A percentile compares a stretch with the other conserved stretches of the same genome.
Evolutionary conservation across 2,888 invertebrate genomes (phyloP).

Genomic region (Pristionchus fissidentatus): DNA sequence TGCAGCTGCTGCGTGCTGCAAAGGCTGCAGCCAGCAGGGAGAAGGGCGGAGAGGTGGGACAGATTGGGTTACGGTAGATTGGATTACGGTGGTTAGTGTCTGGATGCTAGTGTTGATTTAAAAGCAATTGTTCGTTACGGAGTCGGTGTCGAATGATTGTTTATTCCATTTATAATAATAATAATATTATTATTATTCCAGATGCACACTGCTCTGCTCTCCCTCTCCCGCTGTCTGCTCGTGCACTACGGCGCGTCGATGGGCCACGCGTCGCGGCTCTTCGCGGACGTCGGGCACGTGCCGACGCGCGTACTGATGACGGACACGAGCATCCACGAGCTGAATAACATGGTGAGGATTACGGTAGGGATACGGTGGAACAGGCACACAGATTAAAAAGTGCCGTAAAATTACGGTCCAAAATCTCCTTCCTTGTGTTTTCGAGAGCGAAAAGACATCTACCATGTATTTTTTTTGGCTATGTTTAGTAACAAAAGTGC

Average conservation of each 20-base stretch:
- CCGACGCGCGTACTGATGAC: not conserved
- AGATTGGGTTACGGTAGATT: not conserved
- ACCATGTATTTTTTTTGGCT: too few species aligned
- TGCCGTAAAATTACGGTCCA: too few species aligned
- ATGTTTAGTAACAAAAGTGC: too few species aligned
- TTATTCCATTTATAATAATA: too few species aligned
- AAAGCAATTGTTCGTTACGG: too few species aligned
- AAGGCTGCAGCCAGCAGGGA: not conserved
- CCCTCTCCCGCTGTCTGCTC: not conserved
- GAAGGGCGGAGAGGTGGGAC: not conserved
- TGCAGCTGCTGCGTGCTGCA: not conserved
- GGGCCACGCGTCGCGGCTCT: not conserved
- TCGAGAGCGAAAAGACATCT: too few species aligned
- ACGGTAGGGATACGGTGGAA: not conserved
- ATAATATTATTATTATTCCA: not conserved
- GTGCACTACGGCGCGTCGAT: not conserved
- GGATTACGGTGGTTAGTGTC: too few species aligned
- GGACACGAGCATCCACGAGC: not conserved
- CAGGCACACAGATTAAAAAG: not conserved
- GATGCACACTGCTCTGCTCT: not conserved
- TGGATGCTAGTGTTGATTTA: not conserved
- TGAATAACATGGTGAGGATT: not conserved
- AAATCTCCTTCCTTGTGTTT: too few species aligned
- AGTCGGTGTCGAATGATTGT: too few species aligned
- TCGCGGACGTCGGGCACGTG: conserved; percentile 19